Evolutionary conservation across 2,113 vertebrate species (phyloP).

Genomic region (Gasterosteus nipponicus): DNA sequence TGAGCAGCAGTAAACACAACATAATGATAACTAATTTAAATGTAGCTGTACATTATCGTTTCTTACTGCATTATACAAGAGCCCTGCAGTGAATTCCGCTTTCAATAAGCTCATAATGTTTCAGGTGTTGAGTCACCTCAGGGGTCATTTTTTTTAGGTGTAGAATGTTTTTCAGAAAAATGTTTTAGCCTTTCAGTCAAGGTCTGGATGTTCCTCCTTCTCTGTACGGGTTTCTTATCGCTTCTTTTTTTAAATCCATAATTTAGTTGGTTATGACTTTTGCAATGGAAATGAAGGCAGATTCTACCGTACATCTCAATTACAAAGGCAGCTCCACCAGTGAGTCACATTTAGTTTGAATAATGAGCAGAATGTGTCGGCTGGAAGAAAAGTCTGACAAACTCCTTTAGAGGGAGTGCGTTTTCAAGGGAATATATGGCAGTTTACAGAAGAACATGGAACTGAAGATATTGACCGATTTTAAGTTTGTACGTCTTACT

Average conservation of each 20-base stretch:
- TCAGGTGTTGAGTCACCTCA: constrained; percentile 28
- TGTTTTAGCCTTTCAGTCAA: neutral
- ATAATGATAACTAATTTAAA: neutral
- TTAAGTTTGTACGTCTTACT: neutral
- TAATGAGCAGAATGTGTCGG: constrained; percentile 61
- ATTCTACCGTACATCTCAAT: constrained; percentile 47
- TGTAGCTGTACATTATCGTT: constrained; percentile 16
- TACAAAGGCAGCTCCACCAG: constrained; percentile 60
- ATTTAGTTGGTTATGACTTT: constrained; percentile 32
- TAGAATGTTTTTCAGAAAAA: neutral
- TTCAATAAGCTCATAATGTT: constrained; percentile 35
- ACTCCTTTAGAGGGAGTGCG: constrained; percentile 17
- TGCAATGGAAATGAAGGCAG: constrained; percentile 22
- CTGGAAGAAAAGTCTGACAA: constrained; percentile 64
- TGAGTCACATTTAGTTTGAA: constrained; percentile 60
- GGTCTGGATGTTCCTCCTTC: constrained; percentile 15
- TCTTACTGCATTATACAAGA: constrained; percentile 16
- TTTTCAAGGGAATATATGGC: constrained; percentile 33
- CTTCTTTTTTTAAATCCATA: constrained; percentile 6
- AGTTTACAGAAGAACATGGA: constrained; percentile 45
- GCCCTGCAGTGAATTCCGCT: constrained; percentile 34
- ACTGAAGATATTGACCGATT: neutral
- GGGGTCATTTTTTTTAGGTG: constrained; percentile 1
- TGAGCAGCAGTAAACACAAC: neutral
- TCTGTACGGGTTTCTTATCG: constrained; percentile 8